Percentiles rank a stretch among this genome's conserved stretches.
phyloP scores from a whole-genome alignment of 2,888 invertebrate genomes.

The Hybos culiciformis region DNA sequence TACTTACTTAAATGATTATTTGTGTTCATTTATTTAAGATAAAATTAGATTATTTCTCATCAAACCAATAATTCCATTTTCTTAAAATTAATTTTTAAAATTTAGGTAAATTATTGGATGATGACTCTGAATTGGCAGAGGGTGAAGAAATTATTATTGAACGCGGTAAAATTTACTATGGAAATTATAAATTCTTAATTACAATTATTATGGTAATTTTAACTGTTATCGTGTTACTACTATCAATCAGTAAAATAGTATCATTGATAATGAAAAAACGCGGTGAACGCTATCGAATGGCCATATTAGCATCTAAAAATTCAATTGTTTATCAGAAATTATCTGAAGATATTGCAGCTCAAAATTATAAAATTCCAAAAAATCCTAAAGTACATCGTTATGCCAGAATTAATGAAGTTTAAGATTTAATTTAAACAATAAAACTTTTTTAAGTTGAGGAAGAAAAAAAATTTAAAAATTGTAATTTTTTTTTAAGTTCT shows the following conservation, averaged over 20 bases:
- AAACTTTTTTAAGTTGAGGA: too few species aligned
- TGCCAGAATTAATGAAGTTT: conserved; percentile 41
- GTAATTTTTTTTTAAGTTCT: background rate
- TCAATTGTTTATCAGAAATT: conserved; percentile 61
- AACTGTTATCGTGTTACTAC: conserved; percentile 41
- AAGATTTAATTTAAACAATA: conserved; percentile 20
- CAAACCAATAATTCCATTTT: background rate
- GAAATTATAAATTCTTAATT: conserved; percentile 41
- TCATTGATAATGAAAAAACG: conserved; percentile 39
- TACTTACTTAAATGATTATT: background rate
- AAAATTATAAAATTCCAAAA: conserved; percentile 37
- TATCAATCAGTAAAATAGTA: conserved; percentile 42
- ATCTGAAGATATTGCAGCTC: conserved; percentile 59
- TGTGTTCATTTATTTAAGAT: background rate
- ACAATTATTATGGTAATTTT: conserved; percentile 43
- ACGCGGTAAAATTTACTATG: conserved; percentile 35
- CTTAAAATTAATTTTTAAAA: background rate
- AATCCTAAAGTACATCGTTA: conserved; percentile 55
- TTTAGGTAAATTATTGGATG: conserved; percentile 15
- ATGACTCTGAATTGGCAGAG: conserved; percentile 19
- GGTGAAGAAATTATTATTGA: conserved; percentile 32
- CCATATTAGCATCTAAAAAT: conserved; percentile 33
- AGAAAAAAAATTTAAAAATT: background rate
- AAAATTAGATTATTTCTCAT: background rate
- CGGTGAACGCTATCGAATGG: conserved; percentile 37